Conservation (phyloP, 2,113 vertebrate species). For the Solenodon paradoxus region DNA sequence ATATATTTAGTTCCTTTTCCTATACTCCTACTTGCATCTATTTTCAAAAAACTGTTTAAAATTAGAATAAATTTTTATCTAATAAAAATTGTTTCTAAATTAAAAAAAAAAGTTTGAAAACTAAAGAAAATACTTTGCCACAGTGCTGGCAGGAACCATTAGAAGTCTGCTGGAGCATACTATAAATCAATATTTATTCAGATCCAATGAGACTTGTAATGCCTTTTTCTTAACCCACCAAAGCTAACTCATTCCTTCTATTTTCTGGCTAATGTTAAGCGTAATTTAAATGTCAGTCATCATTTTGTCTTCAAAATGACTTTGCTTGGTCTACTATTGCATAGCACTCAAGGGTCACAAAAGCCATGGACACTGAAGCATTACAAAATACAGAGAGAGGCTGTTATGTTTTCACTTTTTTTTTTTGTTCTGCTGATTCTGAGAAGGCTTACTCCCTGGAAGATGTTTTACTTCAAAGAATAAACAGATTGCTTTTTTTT, state of each 20-base stretch:
- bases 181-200: constrained; percentile 26
- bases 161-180: neutral
- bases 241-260: constrained; percentile 12
- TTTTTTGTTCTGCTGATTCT: neutral
- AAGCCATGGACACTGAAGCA: neutral
- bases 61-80: neutral
- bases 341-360: constrained; percentile 8
- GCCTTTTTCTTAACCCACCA: neutral
- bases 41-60: neutral
- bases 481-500: neutral
- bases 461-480: constrained; percentile 7
- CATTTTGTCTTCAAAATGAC: constrained; percentile 31
- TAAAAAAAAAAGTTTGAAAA: neutral
- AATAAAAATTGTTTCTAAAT: neutral
- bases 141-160: neutral
- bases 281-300: constrained; percentile 45
- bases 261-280: constrained; percentile 42
- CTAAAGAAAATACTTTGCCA: neutral
- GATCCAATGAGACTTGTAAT: neutral
- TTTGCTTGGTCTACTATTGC: neutral
- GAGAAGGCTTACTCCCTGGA: neutral
- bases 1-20: neutral
- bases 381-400: constrained; percentile 41
- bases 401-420: constrained; percentile 15
- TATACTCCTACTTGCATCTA: neutral